Evolutionary conservation across 2,888 invertebrate genomes (phyloP), one percentile per base, ranked within the genome.

Genomic region (Mesorhabditis belari): DNA sequence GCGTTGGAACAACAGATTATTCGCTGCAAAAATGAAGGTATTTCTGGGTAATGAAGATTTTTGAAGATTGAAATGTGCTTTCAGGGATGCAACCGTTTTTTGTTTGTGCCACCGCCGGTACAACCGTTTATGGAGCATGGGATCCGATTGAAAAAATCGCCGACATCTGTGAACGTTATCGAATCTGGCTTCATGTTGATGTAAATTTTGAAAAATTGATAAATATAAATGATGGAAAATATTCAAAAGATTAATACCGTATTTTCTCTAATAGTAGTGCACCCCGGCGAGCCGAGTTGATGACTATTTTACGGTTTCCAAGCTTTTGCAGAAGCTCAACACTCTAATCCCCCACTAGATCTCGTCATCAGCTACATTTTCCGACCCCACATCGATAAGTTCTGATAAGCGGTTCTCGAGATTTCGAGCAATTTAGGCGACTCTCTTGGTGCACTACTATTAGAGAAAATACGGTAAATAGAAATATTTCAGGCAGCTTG

Each of bases 381-480:
- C n/a, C n/a, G n/a, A n/a, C n/a, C n/a, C n/a, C n/a, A n/a, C n/a
- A n/a, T n/a, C n/a, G n/a, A n/a, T n/a, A n/a, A n/a, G n/a, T n/a
- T n/a, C n/a, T n/a, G n/a, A n/a, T n/a, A n/a, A n/a, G n/a, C n/a
- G n/a, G n/a, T n/a, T n/a, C n/a, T n/a, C n/a, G n/a, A n/a, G n/a
- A n/a, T n/a, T n/a, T n/a, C n/a, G n/a, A n/a, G n/a, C n/a, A n/a
- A n/a, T n/a, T n/a, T n/a, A n/a, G n/a, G n/a, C n/a, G n/a, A n/a
- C n/a, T n/a, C n/a, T n/a, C n/a, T n/a, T n/a, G n/a, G n/a, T n/a
- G n/a, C n/a, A n/a, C n/a, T n/a, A n/a, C n/a, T n/a, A n/a, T n/a
- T n/a, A n/a, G n/a, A n/a, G n/a, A n/a, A n/a, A n/a, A 86, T 99
- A 55, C 96, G 99, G 94, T 98, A 98, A 85, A 90, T 88, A 76